Evolutionary conservation across 2,797 vertebrate species (phyloP), one percentile per base, ranked within the genome.

Genomic region (Nyctibius grandis): DNA sequence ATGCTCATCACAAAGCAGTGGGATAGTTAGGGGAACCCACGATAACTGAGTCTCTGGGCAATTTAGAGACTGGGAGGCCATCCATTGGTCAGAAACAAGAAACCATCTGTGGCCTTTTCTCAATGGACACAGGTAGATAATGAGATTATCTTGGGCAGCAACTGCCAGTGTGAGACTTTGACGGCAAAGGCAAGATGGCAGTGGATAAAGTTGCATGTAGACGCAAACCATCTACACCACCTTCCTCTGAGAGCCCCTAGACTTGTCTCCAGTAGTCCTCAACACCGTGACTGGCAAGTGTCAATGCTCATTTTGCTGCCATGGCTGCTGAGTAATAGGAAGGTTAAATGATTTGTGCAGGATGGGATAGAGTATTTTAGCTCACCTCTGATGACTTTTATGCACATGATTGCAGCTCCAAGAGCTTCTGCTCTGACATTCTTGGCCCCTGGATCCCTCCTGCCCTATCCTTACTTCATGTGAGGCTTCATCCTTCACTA

Each of bases 81-180:
- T 29, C 22, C 18, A 19, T 19, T 34, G 47, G 15, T 31, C 33
- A 56, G 47, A 81, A 82, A 22, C 11, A 74, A 61, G 29, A 51
- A 79, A 28, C 3, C 38, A 23, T 15, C 47, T 34, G 19, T 18
- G 12, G 9, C 34, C 29, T 75, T 89, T 75, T 34, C 31, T 63
- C 8, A 15, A 2, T 5, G 10, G 12, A 3, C 21, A 19, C 1
- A 11, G 19, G 23, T 7, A 56, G n/a, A 50, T 16, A 45, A 54
- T 12, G 31, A 34, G 14, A 26, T 54, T 60, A 11, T 26, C 19
- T 34, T 50, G 47, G 26, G 22, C 36, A 79, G 29, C 17, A 85
- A 38, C 47, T 70, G 26, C 25, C 34, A 34, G 12, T 6, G 21
- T 0, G 0, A 91, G 29, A 33, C 12, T 77, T 26, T 63, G 23